Evolutionary conservation across 2,797 vertebrate genomes (phyloP).

Genomic region (Anableps anableps): DNA sequence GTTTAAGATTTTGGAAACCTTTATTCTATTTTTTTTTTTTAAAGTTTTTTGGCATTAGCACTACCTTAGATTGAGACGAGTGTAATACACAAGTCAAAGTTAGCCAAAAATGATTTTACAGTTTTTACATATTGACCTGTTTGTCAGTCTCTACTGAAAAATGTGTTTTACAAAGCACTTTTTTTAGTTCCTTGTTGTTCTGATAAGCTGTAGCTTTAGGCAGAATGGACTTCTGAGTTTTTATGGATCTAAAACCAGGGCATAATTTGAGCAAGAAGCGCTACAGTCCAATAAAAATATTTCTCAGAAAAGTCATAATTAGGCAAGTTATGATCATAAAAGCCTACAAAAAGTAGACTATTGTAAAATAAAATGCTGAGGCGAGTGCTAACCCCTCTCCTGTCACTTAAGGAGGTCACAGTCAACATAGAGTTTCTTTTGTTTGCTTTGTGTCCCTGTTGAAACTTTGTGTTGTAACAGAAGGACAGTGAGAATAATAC

Average conservation of each 20-base stretch:
- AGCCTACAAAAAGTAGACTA: background rate
- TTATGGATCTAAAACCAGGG: background rate
- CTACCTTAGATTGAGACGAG: background rate
- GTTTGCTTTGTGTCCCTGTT: slow-evolving; percentile 56
- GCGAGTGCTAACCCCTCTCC: background rate
- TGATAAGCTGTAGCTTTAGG: background rate
- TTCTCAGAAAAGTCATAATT: background rate
- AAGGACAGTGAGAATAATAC: slow-evolving; percentile 77
- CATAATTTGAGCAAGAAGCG: background rate
- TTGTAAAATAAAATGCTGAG: background rate
- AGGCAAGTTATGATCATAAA: background rate
- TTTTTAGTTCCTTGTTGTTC: background rate
- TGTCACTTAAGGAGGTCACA: slow-evolving; percentile 44
- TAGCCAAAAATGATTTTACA: background rate
- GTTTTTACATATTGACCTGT: background rate
- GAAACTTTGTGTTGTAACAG: slow-evolving; percentile 84
- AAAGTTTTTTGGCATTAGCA: background rate
- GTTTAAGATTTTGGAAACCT: too few relatives aligned
- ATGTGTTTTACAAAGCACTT: background rate
- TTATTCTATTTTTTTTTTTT: too few relatives aligned
- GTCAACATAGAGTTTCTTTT: slow-evolving; percentile 40
- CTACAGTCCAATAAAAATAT: background rate
- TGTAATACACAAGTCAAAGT: background rate
- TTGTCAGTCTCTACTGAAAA: background rate
- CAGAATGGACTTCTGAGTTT: too few relatives aligned